phyloP scores from a whole-genome alignment of 37 sponge, comb jelly and placozoan species.

The Spongilla lacustris region DNA sequence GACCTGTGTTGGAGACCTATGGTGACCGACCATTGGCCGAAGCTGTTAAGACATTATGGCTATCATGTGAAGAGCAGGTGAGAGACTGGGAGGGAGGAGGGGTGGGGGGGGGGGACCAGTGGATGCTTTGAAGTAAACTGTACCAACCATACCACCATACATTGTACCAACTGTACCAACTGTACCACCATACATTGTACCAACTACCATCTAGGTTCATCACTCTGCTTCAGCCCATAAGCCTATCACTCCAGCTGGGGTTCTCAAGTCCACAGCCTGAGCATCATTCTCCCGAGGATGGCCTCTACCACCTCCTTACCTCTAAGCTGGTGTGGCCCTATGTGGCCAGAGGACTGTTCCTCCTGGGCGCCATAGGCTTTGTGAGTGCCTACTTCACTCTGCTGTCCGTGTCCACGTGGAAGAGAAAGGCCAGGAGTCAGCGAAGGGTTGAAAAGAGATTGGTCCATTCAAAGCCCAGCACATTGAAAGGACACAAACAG shows the following conservation, averaged over 20 bases:
- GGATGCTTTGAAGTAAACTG: no score
- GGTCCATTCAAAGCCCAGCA: background rate
- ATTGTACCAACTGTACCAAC: no score
- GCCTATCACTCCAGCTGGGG: slow-evolving; percentile 57
- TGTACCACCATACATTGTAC: no score
- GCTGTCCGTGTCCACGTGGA: slow-evolving; percentile 19
- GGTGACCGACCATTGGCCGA: slow-evolving; percentile 83
- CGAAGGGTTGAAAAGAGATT: background rate
- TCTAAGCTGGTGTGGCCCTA: slow-evolving; percentile 1
- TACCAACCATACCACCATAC: no score
- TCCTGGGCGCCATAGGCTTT: background rate
- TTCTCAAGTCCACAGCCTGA: background rate
- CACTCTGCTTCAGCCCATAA: slow-evolving; percentile 76
- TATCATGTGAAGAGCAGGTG: slow-evolving; percentile 34
- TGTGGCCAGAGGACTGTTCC: slow-evolving; percentile 1
- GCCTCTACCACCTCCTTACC: background rate
- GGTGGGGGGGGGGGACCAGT: background rate
- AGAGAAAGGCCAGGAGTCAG: background rate
- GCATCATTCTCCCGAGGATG: background rate
- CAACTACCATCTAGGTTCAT: slow-evolving; percentile 52
- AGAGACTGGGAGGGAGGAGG: background rate
- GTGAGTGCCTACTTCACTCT: slow-evolving; percentile 18
- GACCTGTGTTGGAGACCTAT: slow-evolving; percentile 77
- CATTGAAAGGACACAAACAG: slow-evolving; percentile 55
- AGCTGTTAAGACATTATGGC: slow-evolving; percentile 39